phyloP scores from a whole-genome alignment of 2,797 vertebrate genomes.

The Eutrigla gurnardus region DNA sequence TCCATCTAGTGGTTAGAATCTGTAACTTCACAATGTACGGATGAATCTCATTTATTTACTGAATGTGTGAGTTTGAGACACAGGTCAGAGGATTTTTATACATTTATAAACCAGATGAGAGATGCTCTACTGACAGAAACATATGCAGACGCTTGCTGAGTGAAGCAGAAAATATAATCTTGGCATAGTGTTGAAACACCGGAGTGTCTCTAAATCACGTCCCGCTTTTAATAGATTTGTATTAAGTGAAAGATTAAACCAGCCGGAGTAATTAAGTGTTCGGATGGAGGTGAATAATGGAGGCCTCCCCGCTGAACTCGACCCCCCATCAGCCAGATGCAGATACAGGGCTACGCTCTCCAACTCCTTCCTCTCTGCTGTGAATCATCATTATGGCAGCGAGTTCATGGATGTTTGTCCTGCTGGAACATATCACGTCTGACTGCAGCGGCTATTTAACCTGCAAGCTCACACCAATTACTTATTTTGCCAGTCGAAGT shows the following conservation, averaged over 20 bases:
- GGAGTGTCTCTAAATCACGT: slow-evolving; percentile 47
- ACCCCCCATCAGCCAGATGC: slow-evolving; percentile 36
- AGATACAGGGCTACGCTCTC: slow-evolving; percentile 35
- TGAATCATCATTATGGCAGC: slow-evolving; percentile 16
- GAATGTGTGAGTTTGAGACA: slow-evolving; percentile 11
- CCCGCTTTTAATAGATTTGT: slow-evolving; percentile 61
- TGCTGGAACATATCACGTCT: slow-evolving; percentile 24
- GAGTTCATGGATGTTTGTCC: slow-evolving; percentile 44
- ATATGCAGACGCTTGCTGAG: neutral
- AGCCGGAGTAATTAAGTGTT: slow-evolving; percentile 62
- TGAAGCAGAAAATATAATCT: slow-evolving; percentile 15
- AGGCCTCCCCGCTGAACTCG: slow-evolving; percentile 20
- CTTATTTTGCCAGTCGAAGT: slow-evolving; percentile 64
- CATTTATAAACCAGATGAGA: neutral
- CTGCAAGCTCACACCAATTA: slow-evolving; percentile 28
- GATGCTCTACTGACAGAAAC: neutral
- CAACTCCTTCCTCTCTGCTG: neutral
- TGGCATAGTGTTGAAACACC: slow-evolving; percentile 20
- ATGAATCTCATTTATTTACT: slow-evolving; percentile 18
- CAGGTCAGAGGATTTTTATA: slow-evolving; percentile 34
- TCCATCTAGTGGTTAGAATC: slow-evolving; percentile 76
- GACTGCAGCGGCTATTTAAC: slow-evolving; percentile 45
- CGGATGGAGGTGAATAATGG: slow-evolving; percentile 52
- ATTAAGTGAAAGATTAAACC: slow-evolving; percentile 67
- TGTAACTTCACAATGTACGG: neutral